Evolutionary conservation across 2,888 invertebrate genomes (phyloP), one percentile per base, ranked within the genome.

Genomic region (Lottia gigantea): DNA sequence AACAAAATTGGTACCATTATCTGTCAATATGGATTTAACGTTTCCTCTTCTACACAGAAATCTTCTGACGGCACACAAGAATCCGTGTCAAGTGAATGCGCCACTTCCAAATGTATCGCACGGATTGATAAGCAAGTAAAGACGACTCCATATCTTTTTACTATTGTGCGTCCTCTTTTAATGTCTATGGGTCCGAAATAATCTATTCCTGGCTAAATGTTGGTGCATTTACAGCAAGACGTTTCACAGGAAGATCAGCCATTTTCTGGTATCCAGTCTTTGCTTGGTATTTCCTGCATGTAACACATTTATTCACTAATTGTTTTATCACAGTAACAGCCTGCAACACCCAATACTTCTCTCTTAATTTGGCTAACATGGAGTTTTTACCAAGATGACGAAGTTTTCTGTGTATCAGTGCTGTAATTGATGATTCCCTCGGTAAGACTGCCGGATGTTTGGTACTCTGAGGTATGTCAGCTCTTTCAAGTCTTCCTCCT

Each of bases 1-100:
- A n/a, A 78, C 66, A 46, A 81, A 82, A 67, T 82, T 80, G n/a
- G 76, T 71, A 15, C 81, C 82, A 69, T 74, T 74, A 64, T 82
- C 81, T 0, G 71, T 79, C 0, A 76, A 66, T 0, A 80, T 67
- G 45, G 73, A 74, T 61, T 72, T 61, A 0, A 80, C 76, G 1
- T 64, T 26, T n/a, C 82, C 80, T 25, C 80, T 61, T 12, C 77
- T 72, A 6, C 78, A 74, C 7, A 78, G 74, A 64, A 80, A 80
- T 62, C 79, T 74, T 11, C 77, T 62, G 3, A 80, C 46, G 12
- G 66, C 74, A 67, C 78, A 64, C 81, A 80, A 1, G 78, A 67
- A 69, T 78, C 78, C 2, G 80, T 79, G 4, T 74, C 67, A 75
- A 82, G 73, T 55, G 75, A 76, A 46, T 82, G 74, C 2, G 77